Conservation (phyloP, 2,888 invertebrate species). For the Orgyia antiqua region DNA sequence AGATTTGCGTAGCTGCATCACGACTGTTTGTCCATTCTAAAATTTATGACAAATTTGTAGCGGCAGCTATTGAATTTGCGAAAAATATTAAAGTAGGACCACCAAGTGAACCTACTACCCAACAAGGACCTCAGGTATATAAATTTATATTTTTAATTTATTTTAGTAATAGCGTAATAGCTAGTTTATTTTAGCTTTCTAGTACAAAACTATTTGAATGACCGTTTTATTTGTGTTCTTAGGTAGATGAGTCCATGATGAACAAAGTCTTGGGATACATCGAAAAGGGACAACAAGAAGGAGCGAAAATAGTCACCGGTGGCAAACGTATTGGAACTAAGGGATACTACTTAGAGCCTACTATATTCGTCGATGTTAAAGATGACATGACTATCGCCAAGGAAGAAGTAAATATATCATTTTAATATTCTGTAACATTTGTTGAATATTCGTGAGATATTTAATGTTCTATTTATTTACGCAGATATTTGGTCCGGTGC, state of each 20-base stretch:
- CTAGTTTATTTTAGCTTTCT: too few relatives aligned
- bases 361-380: too few relatives aligned
- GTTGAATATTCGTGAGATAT: too few relatives aligned
- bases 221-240: conserved; percentile 14
- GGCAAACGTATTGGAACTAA: conserved; percentile 80
- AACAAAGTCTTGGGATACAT: conserved; percentile 86
- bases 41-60: conserved; percentile 90
- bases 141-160: too few relatives aligned
- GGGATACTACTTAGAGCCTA: conserved; percentile 88
- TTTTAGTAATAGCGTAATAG: too few relatives aligned
- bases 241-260: conserved; percentile 85
- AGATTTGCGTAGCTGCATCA: conserved; percentile 50
- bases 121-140: conserved; percentile 46
- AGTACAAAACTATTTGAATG: too few relatives aligned
- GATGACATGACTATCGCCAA: conserved; percentile 86
- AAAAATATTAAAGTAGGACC: conserved; percentile 82
- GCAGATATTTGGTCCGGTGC: conserved; percentile 94
- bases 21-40: conserved; percentile 48
- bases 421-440: too few relatives aligned
- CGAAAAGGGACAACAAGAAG: conserved; percentile 86
- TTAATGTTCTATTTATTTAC: too few relatives aligned
- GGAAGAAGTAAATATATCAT: conserved; percentile 81
- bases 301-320: conserved; percentile 87
- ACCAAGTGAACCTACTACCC: conserved; percentile 29
- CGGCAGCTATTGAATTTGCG: conserved; percentile 82